These are phyloP conservation scores for Oncorhynchus keta DNA, from an alignment of 2,113 vertebrate species.

Conservation along the genomic window DNA sequence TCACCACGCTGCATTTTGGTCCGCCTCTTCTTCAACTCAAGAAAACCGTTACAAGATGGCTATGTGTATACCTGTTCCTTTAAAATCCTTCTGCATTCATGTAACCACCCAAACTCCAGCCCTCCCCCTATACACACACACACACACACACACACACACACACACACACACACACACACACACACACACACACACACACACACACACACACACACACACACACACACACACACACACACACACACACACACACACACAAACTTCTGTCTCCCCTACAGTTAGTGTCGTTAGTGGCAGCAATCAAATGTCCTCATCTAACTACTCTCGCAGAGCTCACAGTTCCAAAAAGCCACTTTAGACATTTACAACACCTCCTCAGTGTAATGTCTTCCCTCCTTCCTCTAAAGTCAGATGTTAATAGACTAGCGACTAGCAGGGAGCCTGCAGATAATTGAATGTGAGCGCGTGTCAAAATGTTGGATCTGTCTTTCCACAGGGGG, in stretches of 20 bases:
- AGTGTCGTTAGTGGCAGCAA: fast-evolving
- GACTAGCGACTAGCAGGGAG: slow-evolving; percentile 24
- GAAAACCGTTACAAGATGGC: background rate
- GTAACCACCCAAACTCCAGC: background rate
- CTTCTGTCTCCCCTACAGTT: too few relatives aligned
- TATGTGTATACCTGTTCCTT: background rate
- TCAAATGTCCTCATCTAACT: slow-evolving; percentile 11
- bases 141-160: too few relatives aligned
- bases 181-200: too few relatives aligned
- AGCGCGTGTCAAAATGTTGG: slow-evolving; percentile 29
- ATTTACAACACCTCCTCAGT: slow-evolving; percentile 6
- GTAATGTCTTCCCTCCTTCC: slow-evolving; percentile 8
- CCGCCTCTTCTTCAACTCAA: too few relatives aligned
- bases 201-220: too few relatives aligned
- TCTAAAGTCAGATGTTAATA: slow-evolving; percentile 28
- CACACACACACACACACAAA: too few relatives aligned
- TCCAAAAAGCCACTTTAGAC: slow-evolving; percentile 13
- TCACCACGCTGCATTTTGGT: too few relatives aligned
- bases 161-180: too few relatives aligned
- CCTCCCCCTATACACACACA: background rate
- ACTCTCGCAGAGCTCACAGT: slow-evolving; percentile 5
- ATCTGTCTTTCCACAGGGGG: slow-evolving; percentile 8
- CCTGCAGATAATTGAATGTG: slow-evolving; percentile 43
- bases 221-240: too few relatives aligned
- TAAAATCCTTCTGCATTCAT: background rate